Percentiles rank a stretch among this genome's conserved stretches.
Conservation (phyloP, 2,113 vertebrate species). For the Nanorana parkeri region DNA sequence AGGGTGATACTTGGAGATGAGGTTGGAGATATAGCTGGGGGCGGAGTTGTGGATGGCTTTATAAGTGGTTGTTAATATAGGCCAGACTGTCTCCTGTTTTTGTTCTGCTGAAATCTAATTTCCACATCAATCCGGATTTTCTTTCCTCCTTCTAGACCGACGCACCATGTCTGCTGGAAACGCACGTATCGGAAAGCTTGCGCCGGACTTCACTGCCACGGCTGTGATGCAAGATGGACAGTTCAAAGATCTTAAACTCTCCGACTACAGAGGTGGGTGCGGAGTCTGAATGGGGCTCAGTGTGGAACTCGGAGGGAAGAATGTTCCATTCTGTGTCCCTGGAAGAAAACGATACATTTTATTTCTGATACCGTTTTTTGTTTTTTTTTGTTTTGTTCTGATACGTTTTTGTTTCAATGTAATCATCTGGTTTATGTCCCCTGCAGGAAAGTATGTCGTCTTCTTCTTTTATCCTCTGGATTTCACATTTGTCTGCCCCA, state of each 20-base stretch:
- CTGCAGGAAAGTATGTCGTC: constrained; percentile 90
- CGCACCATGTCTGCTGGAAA: constrained; percentile 90
- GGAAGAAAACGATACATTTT: too few species aligned
- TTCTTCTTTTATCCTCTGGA: constrained; percentile 98
- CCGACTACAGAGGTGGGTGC: constrained; percentile 87
- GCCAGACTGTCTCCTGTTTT: too few species aligned
- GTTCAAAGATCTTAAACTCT: constrained; percentile 89
- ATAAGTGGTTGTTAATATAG: too few species aligned
- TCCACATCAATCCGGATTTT: neutral
- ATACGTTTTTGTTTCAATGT: neutral
- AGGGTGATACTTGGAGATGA: too few species aligned
- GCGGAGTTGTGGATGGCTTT: too few species aligned
- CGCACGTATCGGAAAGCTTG: constrained; percentile 90
- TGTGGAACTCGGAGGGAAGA: too few species aligned
- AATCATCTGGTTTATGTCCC: constrained; percentile 7
- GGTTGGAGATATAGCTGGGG: too few species aligned
- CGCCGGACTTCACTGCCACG: constrained; percentile 90
- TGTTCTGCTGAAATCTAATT: too few species aligned
- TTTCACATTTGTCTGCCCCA: constrained; percentile 98
- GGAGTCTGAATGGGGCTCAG: neutral
- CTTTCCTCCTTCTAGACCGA: neutral
- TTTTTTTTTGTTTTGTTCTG: too few species aligned
- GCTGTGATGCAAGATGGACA: constrained; percentile 95
- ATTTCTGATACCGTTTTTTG: too few species aligned
- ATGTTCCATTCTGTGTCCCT: too few species aligned